These are phyloP conservation scores for Vollenhovia emeryi DNA, from an alignment of 1,140 invertebrate species.

Conservation along the genomic window DNA sequence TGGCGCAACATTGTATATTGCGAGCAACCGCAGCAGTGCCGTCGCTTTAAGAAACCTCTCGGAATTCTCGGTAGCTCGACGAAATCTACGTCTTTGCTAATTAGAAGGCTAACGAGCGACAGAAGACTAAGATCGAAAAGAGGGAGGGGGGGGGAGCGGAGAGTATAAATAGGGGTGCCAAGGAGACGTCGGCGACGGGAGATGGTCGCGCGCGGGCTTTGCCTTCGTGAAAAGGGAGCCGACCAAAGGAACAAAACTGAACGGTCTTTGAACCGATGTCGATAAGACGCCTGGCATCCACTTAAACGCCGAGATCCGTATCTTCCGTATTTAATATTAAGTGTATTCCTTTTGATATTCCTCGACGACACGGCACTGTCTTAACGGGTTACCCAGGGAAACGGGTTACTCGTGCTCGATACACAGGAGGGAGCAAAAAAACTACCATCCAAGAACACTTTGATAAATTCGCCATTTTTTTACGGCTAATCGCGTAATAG, in stretches of 20 bases:
- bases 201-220: conserved; percentile 40
- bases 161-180: conserved; percentile 2
- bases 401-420: conserved; percentile 57
- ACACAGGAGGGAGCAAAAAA: conserved; percentile 28
- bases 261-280: conserved; percentile 70
- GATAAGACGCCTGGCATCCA: conserved; percentile 74
- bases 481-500: conserved; percentile 59
- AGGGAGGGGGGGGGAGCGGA: no score
- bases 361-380: conserved; percentile 56
- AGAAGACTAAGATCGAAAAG: conserved; percentile 11
- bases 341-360: conserved; percentile 79
- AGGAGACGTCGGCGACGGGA: not conserved
- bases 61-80: conserved; percentile 60
- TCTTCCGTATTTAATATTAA: conserved; percentile 79
- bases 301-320: conserved; percentile 75
- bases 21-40: conserved; percentile 25
- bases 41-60: conserved; percentile 53
- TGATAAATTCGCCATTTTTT: conserved; percentile 68
- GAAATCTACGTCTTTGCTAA: conserved; percentile 70
- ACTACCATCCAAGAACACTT: conserved; percentile 47
- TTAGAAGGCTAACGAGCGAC: conserved; percentile 69
- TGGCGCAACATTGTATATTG: conserved; percentile 37
- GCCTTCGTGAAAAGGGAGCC: conserved; percentile 64
- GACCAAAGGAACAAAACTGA: conserved; percentile 75
- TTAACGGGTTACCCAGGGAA: conserved; percentile 69